These are phyloP conservation scores for Odontophorus gujanensis DNA, from an alignment of 2,113 vertebrate genomes.

Conservation along the genomic window DNA sequence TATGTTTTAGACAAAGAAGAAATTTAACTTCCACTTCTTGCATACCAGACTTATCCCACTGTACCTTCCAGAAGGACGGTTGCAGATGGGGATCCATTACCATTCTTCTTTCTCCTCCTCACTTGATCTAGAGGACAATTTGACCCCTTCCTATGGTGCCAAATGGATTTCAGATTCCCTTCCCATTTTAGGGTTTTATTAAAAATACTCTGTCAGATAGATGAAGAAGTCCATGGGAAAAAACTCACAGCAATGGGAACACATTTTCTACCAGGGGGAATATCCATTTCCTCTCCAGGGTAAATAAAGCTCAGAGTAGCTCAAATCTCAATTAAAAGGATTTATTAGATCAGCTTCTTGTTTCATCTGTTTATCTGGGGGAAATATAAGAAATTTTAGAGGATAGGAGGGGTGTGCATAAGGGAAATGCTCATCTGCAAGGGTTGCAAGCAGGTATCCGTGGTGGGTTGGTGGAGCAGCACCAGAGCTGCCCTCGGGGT, in stretches of 20 bases:
- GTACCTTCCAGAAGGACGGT: background rate
- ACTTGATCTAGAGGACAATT: background rate
- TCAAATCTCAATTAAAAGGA: background rate
- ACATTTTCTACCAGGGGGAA: background rate
- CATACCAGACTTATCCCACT: background rate
- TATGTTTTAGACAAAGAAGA: background rate
- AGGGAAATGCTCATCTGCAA: background rate
- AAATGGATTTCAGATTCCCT: background rate
- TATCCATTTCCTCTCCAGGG: background rate
- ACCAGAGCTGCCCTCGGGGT: accelerated
- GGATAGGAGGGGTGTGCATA: background rate
- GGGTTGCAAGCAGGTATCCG: background rate
- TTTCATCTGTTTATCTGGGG: background rate
- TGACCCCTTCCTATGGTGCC: background rate
- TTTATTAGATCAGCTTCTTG: background rate
- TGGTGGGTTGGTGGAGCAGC: background rate
- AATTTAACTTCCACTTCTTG: background rate
- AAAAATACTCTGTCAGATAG: background rate
- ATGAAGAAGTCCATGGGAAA: background rate
- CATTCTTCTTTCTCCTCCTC: background rate
- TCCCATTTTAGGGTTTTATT: background rate
- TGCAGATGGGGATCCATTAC: background rate
- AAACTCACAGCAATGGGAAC: too few relatives aligned
- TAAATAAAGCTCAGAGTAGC: background rate
- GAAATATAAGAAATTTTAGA: background rate